A percentile compares a stretch with the other conserved stretches of the same genome.
Conservation (phyloP, 2,113 vertebrate species). For the Brachyistius frenatus region DNA sequence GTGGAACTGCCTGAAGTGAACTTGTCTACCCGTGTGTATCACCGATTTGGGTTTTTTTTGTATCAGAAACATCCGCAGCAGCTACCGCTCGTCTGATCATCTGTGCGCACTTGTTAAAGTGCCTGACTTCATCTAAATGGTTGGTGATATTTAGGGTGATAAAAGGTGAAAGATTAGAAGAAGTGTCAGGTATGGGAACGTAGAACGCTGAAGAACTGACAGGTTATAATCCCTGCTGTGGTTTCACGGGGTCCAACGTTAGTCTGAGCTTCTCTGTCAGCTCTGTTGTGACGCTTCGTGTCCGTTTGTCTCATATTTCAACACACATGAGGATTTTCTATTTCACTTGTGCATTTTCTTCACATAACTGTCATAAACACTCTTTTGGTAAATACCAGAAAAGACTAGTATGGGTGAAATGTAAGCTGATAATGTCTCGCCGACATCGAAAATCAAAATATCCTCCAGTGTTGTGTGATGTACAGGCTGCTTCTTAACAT, state of each 20-base stretch:
- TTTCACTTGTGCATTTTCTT: too few relatives aligned
- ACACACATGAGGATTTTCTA: too few relatives aligned
- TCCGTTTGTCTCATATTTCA: not conserved
- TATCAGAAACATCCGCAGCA: too few relatives aligned
- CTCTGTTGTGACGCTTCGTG: not conserved
- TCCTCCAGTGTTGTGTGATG: constrained; percentile 34
- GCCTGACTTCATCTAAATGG: not conserved
- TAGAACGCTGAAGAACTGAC: not conserved
- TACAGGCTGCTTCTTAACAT: constrained; percentile 60
- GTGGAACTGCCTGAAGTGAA: too few relatives aligned
- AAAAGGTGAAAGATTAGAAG: constrained; percentile 1
- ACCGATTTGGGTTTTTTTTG: too few relatives aligned
- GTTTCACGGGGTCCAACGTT: too few relatives aligned
- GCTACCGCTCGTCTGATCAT: constrained; percentile 31
- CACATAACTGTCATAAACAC: too few relatives aligned
- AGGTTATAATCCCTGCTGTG: not conserved
- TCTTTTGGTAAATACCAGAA: not conserved
- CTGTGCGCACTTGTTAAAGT: not conserved
- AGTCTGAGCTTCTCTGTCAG: not conserved
- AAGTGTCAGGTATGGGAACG: not conserved
- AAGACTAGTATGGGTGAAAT: not conserved
- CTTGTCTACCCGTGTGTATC: too few relatives aligned
- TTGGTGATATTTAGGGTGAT: not conserved
- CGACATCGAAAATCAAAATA: not conserved
- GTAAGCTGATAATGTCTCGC: not conserved